phyloP scores from a whole-genome alignment of 2,888 invertebrate species.

The Troides aeacus region DNA sequence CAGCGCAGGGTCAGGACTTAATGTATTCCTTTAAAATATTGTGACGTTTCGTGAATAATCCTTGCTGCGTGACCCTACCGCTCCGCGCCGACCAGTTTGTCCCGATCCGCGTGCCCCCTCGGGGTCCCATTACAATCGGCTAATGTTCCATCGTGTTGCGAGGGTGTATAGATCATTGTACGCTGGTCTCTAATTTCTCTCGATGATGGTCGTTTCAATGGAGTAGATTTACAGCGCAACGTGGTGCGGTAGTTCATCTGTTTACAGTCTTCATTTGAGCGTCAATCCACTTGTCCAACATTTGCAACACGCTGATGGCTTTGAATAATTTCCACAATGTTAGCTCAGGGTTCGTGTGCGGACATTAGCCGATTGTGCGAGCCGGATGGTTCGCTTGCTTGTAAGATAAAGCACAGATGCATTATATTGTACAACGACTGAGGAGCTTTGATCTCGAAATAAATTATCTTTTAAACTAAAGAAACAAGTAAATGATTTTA shows the following conservation, averaged over 20 bases:
- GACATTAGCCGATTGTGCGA: constrained; percentile 41
- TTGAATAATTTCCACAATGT: constrained; percentile 49
- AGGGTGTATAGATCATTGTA: constrained; percentile 44
- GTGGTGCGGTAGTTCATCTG: constrained; percentile 56
- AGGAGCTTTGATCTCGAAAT: too few species aligned
- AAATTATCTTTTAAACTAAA: too few species aligned
- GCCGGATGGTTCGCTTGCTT: constrained; percentile 5
- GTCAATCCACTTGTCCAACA: constrained; percentile 53
- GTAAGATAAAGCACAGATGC: constrained; percentile 2
- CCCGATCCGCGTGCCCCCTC: constrained; percentile 8
- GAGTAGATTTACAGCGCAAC: constrained; percentile 59
- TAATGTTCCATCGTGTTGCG: constrained; percentile 16
- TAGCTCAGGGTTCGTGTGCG: constrained; percentile 49
- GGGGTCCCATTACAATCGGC: neutral
- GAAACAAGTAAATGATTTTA: too few species aligned
- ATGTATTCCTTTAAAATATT: constrained; percentile 72
- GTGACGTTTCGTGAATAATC: constrained; percentile 69
- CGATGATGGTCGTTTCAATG: constrained; percentile 72
- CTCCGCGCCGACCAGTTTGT: constrained; percentile 39
- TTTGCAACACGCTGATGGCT: constrained; percentile 53
- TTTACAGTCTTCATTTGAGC: constrained; percentile 58
- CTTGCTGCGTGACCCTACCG: constrained; percentile 54
- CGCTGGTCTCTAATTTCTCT: constrained; percentile 59
- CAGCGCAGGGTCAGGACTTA: constrained; percentile 61
- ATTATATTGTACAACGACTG: neutral